Conservation (phyloP, 2,113 vertebrate genomes). For the Rhegmatorhina hoffmannsi region DNA sequence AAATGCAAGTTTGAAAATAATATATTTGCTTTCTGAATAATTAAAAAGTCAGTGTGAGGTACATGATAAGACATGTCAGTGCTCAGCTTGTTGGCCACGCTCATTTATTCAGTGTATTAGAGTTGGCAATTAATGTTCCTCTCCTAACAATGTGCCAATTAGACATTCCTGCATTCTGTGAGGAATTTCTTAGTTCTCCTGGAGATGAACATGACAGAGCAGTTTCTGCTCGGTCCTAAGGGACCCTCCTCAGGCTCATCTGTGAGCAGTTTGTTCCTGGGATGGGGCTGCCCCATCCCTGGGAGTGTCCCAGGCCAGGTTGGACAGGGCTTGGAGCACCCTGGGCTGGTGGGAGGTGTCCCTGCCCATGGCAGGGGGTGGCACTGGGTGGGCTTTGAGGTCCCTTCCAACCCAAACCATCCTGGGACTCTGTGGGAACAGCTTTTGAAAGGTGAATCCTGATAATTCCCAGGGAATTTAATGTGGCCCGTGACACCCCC, state of each 20-base stretch:
- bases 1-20: neutral
- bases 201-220: neutral
- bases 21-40: slow-evolving; percentile 31
- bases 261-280: neutral
- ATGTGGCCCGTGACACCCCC: accelerated
- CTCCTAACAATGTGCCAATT: neutral
- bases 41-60: slow-evolving; percentile 1
- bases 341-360: neutral
- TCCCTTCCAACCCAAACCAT: accelerated
- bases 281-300: neutral
- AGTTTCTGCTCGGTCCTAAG: accelerated
- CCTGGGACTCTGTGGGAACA: neutral
- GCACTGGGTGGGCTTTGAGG: neutral
- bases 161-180: neutral
- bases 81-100: neutral
- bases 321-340: neutral
- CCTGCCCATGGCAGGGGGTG: neutral
- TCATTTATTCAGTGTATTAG: slow-evolving; percentile 20
- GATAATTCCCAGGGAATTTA: accelerated
- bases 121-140: slow-evolving; percentile 4
- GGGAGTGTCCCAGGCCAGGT: neutral
- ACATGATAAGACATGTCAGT: neutral
- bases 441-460: neutral
- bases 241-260: accelerated
- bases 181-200: neutral